phyloP scores from a whole-genome alignment of 1,140 invertebrate species.

The Araneus ventricosus region DNA sequence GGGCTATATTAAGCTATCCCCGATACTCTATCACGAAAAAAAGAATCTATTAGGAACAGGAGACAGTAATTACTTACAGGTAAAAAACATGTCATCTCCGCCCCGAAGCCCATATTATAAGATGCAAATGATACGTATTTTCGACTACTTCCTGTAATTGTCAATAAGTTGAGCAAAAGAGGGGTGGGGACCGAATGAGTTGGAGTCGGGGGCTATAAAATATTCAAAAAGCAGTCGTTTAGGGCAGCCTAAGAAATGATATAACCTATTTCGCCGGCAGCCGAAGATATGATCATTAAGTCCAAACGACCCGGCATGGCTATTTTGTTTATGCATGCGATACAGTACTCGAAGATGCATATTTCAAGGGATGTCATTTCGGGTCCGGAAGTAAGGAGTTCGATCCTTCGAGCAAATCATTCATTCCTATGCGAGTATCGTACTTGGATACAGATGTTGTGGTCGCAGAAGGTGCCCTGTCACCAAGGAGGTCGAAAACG shows the following conservation, averaged over 20 bases:
- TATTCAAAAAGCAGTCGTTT: constrained; percentile 63
- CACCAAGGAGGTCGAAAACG: no score
- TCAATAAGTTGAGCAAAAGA: constrained; percentile 52
- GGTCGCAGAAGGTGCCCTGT: no score
- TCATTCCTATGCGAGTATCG: background rate
- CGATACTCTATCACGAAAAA: background rate
- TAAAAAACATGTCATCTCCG: constrained; percentile 15
- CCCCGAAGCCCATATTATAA: constrained; percentile 9
- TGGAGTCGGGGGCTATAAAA: constrained; percentile 30
- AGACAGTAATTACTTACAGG: constrained; percentile 10
- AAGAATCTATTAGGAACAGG: constrained; percentile 16
- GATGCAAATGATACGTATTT: constrained; percentile 54
- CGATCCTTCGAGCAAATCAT: background rate
- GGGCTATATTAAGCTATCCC: background rate
- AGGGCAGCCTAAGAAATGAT: background rate
- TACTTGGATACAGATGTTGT: background rate
- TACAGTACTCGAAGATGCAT: constrained; percentile 5
- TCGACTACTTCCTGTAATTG: constrained; percentile 46
- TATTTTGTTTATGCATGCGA: constrained; percentile 62
- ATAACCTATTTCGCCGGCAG: background rate
- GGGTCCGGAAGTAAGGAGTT: background rate
- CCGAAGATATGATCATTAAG: constrained; percentile 59
- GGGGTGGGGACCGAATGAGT: constrained; percentile 21
- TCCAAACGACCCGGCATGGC: constrained; percentile 33
- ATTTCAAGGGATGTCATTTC: constrained; percentile 5